Base-by-base conservation (phyloP, 1,140 invertebrate genomes). In the Dryas iulia region DNA sequence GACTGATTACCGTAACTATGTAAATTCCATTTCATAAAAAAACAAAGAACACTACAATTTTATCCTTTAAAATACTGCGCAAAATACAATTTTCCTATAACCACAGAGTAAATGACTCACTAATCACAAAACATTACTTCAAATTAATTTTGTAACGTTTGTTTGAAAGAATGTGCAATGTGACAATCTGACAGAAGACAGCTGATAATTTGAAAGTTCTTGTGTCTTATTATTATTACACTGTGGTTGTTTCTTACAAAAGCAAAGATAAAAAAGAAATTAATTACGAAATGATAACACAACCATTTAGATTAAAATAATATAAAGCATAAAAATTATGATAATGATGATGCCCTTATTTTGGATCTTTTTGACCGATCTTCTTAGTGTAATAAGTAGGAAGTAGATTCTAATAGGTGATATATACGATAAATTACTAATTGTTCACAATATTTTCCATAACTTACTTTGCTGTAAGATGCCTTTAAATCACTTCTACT, bases 61-160 rank as follows among this genome's bases (percentile, higher is more conserved):
- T 39, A 39, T 39, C n/a, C 33, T 14, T 14, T 14, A n/a, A 39
- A 47, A 53, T 62, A 47, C 59, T 62, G 25, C 59, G 59, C 47
- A 62, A 33, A 62, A 62, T 8, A 52, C 24, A 39, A 47, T 52
- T 62, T 47, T 47, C 39, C 39, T 47, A 47, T 62, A 8, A 18
- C 59, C 59, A 62, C 59, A 62, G 59, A 62, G 59, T 62, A 62
- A 47, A 62, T 62, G 59, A 62, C 39, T 62, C 59, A 62, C 18
- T 47, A 47, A 47, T 47, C 39, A 47, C 39, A 47, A 47, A 47
- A 47, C 39, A 47, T 18, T 21, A 21, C 59, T 56, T 56, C 53
- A 25, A 56, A 56, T 56, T 24, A 56, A 25, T 56, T 56, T 56
- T 56, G 53, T 56, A 56, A 56, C 25, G 53, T 56, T 56, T 24